Evolutionary conservation across 2,797 vertebrate genomes (phyloP).

Genomic region (Leuciscus waleckii): DNA sequence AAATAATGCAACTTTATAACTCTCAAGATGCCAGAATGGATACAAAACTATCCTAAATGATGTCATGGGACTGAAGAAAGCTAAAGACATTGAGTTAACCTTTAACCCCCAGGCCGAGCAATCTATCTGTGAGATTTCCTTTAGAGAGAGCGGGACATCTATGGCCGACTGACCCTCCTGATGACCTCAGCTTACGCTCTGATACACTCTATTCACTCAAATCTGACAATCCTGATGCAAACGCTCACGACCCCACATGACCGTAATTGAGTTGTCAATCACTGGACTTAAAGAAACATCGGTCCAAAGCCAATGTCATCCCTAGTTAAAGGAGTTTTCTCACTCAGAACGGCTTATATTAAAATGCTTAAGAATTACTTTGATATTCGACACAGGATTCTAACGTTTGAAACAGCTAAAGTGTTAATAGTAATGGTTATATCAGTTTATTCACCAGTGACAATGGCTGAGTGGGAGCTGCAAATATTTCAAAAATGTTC

Average conservation of each 20-base stretch:
- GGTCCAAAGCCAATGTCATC: slow-evolving; percentile 45
- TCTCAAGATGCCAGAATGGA: not conserved
- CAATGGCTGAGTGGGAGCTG: not conserved
- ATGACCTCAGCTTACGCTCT: slow-evolving; percentile 48
- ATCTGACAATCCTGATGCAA: slow-evolving; percentile 30
- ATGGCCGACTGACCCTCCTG: slow-evolving; percentile 32
- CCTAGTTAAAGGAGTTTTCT: not conserved
- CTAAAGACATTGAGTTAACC: slow-evolving; percentile 40
- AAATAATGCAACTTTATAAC: not conserved
- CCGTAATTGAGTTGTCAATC: slow-evolving; percentile 52
- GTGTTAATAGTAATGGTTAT: not conserved
- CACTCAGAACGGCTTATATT: not conserved
- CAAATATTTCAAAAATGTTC: slow-evolving; percentile 9
- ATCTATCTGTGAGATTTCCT: slow-evolving; percentile 39
- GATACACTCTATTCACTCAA: slow-evolving; percentile 48
- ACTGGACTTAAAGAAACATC: slow-evolving; percentile 20
- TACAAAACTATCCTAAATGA: not conserved
- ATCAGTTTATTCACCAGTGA: not conserved
- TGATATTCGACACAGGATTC: not conserved
- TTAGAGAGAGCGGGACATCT: slow-evolving; percentile 41
- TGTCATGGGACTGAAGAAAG: slow-evolving; percentile 36
- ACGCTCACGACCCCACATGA: slow-evolving; percentile 37
- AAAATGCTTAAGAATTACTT: not conserved
- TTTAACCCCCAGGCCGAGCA: slow-evolving; percentile 45
- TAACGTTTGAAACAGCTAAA: not conserved